Base-by-base conservation (phyloP, 2,113 vertebrate species). In the Turdus rufiventris region DNA sequence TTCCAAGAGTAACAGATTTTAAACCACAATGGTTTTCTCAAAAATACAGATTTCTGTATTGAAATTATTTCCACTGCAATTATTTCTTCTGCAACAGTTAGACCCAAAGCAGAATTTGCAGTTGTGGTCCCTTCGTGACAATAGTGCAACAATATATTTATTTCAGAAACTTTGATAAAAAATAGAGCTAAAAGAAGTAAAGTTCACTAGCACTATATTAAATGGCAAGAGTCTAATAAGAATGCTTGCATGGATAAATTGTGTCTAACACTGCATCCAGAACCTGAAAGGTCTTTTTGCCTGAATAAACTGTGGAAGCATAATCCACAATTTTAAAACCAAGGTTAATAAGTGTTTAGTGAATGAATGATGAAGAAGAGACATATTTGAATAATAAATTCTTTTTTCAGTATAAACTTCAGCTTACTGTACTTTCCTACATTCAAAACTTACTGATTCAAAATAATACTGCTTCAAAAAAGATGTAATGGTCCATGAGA, bases 391-490 rank as follows among this genome's bases (percentile, higher is more conserved):
- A 84, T 85, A 89, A 94, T 17, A 87, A 47, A 5, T 1, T 9
- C 1, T 76, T 18, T 56, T 73, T 83, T 48, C 61, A 61, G 26
- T 85, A 60, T 84, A 95, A 95, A 85, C 21, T 53, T 47, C 33
- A 93, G 34, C n/a, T 60, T 94, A 43, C 31, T 34, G 5, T 63
- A 74, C 25, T 61, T 94, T 73, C 14, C 56, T 78, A 84, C 29
- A 67, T 72, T 85, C 78, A 90, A 91, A 94, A 94, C 28, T 84
- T 93, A 96, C 68, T 95, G 74, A 96, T 93, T 96, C 73, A 94
- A 97, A 97, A 74, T 48, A 96, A 97, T 67, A 88, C 26, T 79
- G 38, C 65, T 79, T 97, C 88, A 88, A 96, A 96, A 97, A 93
- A 94, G 40, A 97, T 96, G 96, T 96, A 97, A 96, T 96, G 91